phyloP scores from a whole-genome alignment of 2,888 invertebrate species.

The Orthosia incerta region DNA sequence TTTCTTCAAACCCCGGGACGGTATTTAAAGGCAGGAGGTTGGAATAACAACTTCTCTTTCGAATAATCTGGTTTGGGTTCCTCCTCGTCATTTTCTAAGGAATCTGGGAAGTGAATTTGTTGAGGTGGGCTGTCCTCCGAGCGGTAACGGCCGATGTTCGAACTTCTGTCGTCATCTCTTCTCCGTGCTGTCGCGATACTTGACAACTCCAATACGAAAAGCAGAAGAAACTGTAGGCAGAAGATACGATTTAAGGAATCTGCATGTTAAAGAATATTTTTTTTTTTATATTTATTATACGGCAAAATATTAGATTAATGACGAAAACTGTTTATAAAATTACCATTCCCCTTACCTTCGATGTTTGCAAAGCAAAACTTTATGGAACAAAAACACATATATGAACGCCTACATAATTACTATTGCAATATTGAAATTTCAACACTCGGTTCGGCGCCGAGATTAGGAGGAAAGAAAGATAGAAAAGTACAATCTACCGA shows the following conservation, averaged over 20 bases:
- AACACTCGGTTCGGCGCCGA: too few species aligned
- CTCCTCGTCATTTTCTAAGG: background rate
- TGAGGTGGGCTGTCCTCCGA: background rate
- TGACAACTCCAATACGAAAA: constrained; percentile 15
- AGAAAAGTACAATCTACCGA: too few species aligned
- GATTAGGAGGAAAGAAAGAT: too few species aligned
- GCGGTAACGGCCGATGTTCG: background rate
- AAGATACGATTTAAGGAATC: background rate
- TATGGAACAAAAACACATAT: too few species aligned
- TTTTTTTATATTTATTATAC: too few species aligned
- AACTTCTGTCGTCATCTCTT: background rate
- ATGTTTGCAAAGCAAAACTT: background rate
- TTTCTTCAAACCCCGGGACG: background rate
- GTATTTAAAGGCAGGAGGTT: background rate
- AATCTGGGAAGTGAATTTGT: too few species aligned
- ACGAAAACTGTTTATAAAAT: background rate
- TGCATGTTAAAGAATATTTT: too few species aligned
- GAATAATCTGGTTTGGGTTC: background rate
- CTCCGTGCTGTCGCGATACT: constrained; percentile 10
- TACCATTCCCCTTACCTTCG: background rate
- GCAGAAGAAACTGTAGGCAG: constrained; percentile 27
- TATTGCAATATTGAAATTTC: too few species aligned
- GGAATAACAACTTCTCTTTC: constrained; percentile 10
- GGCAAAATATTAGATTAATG: too few species aligned
- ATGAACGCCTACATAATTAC: too few species aligned